phyloP scores from a whole-genome alignment of 2,797 vertebrate genomes.

The Fundulus diaphanus region DNA sequence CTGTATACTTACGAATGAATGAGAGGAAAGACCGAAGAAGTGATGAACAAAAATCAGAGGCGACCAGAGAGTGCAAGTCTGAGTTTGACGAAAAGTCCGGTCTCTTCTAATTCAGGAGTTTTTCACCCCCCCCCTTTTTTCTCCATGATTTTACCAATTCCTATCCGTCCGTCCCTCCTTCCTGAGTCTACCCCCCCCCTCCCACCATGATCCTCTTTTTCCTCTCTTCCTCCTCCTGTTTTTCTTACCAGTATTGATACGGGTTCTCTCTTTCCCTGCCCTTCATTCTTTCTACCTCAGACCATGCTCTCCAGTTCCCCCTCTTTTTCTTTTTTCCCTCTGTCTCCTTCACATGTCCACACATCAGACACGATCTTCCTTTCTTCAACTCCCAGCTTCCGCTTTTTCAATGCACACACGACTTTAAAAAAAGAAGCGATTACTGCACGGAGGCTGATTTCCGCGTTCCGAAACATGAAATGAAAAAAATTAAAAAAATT shows the following conservation, averaged over 20 bases:
- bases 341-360: constrained; percentile 67
- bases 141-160: constrained; percentile 68
- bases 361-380: constrained; percentile 49
- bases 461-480: constrained; percentile 7
- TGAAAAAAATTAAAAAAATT: constrained; percentile 36
- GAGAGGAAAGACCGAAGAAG: constrained; percentile 57
- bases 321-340: constrained; percentile 64
- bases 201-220: constrained; percentile 71
- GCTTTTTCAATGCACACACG: constrained; percentile 32
- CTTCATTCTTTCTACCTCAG: constrained; percentile 63
- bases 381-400: constrained; percentile 40
- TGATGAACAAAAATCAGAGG: constrained; percentile 56
- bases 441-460: constrained; percentile 34
- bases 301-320: constrained; percentile 73
- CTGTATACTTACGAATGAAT: constrained; percentile 76
- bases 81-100: constrained; percentile 54
- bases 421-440: constrained; percentile 26
- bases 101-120: constrained; percentile 60
- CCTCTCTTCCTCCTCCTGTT: constrained; percentile 18
- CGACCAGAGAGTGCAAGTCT: constrained; percentile 17
- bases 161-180: constrained; percentile 71
- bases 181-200: constrained; percentile 71
- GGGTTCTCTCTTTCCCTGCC: constrained; percentile 47
- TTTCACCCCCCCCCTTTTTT: constrained; percentile 62
- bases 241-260: constrained; percentile 3